Evolutionary conservation across 2,888 invertebrate genomes (phyloP).

Genomic region (Megastigmus dorsalis): DNA sequence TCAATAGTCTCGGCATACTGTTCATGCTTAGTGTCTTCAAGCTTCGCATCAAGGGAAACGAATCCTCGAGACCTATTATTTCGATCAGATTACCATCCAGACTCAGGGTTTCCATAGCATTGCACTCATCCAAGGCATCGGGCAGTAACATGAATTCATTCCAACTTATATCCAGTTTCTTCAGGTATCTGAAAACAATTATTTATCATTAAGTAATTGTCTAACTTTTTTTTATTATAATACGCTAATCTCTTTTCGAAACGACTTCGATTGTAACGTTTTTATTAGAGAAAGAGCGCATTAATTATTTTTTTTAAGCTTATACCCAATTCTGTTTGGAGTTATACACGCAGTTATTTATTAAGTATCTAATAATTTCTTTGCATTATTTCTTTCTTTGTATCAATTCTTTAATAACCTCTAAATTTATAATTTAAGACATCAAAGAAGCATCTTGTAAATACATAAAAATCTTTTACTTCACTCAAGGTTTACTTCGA

Average conservation of each 20-base stretch:
- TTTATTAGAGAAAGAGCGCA: no score
- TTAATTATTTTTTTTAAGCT: no score
- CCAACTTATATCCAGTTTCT: slow-evolving; percentile 81
- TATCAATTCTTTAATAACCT: no score
- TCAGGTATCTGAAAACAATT: slow-evolving; percentile 75
- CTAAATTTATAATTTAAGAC: no score
- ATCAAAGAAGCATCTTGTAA: no score
- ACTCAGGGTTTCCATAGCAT: slow-evolving; percentile 78
- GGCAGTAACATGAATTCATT: slow-evolving; percentile 80
- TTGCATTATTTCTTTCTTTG: background rate
- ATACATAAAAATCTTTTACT: no score
- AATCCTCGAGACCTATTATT: slow-evolving; percentile 75
- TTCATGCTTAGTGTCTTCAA: slow-evolving; percentile 82
- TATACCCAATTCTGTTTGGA: no score
- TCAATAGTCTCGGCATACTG: slow-evolving; percentile 79
- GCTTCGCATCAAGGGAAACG: slow-evolving; percentile 80
- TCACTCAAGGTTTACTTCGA: no score
- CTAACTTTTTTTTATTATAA: background rate
- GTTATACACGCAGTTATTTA: no score
- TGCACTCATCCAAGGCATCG: slow-evolving; percentile 78
- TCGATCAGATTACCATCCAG: slow-evolving; percentile 84
- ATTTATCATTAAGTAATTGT: background rate
- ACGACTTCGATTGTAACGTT: no score
- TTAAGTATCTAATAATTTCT: no score
- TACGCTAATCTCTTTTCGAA: background rate